Base-by-base conservation (phyloP, 2,113 vertebrate species). In the Hemiprocne comata region DNA sequence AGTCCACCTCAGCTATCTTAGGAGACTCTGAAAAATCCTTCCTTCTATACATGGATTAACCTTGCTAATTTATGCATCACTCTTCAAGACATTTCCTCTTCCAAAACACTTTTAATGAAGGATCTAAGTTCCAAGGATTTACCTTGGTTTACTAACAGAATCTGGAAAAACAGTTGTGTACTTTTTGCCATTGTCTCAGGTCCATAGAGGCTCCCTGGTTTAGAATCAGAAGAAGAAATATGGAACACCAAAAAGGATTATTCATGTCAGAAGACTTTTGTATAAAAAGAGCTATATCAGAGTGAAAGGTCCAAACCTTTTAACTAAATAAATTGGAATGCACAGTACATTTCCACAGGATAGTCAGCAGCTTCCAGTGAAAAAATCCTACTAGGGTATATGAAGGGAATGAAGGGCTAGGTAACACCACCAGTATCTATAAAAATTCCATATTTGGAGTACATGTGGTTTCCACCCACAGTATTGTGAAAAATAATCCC, bases 21-120 rank as follows among this genome's bases (percentile, higher is more conserved):
- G 34, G 33, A 51, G 40, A 80, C 23, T 78, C 48, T 66, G 40
- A 84, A 81, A 96, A 95, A 92, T 81, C 31, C 12, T 74, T 58
- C 66, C 34, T n/a, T 76, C 50, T 87, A 62, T 77, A 75, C 25
- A n/a, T 48, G 46, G n/a, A 29, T 86, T 92, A 85, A 67, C 7
- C 67, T 93, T 74, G 31, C 71, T 92, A 92, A 96, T 81, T 85
- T 61, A 87, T 80, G 42, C 71, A 69, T 90, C 2, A 24, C 38
- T 33, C 9, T 53, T 66, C n/a, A 33, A 57, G 75, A 1, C 51
- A 7, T 19, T 76, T 84, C 12, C 7, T 18, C 3, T 28, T 83
- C 14, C 10, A 57, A 50, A 85, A 29, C 4, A n/a, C 14, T 2
- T 60, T 62, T 82, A 15, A 20, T 48, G 57, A 92, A 58, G 2